Evolutionary conservation across 1,140 invertebrate genomes (phyloP), one percentile per base, ranked within the genome.

Genomic region (Penaeus vannamei): DNA sequence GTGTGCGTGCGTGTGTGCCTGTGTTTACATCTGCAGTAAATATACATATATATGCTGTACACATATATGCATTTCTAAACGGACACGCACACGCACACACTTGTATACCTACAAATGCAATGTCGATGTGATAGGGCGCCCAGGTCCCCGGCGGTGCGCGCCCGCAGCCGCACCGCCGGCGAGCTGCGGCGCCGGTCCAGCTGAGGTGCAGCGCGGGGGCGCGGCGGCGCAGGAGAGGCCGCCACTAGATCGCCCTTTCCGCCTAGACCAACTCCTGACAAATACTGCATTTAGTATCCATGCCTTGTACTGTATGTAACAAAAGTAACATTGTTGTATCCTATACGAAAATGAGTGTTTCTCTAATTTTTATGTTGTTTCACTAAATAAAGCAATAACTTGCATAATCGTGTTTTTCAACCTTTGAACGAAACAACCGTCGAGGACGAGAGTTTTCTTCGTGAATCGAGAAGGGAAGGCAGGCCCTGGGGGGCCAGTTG

Each of bases 311-410:
- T 87, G 86, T 83, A 83, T 87, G 77, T 87, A 81, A 29, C 80
- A 83, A 60, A 72, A 84, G 86, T 88, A 88, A 88, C 64, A 84
- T 88, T 88, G 86, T 84, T 88, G 86, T 88, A 84, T 61, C 86
- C 80, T 84, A 80, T 77, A 84, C 62, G 53, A 89, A 89, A 84
- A 79, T 89, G 87, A 89, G 87, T 89, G 87, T 89, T 89, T 89
- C 87, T 89, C 87, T 89, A 84, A 89, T 89, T 89, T 89, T 89
- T 89, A 89, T 89, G 87, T 89, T 89, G 87, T 89, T 89, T 89
- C 87, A 84, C 87, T 89, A 89, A 89, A 89, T 89, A 89, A 89
- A 89, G 87, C 87, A 89, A 89, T 85, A 84, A 89, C 36, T 84
- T 89, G 82, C 87, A 36, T 17, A 46, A 10, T 7, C 53, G 42